A percentile compares a stretch with the other conserved stretches of the same genome.
Evolutionary conservation across 2,797 vertebrate genomes (phyloP).

Genomic region (Allobates femoralis): DNA sequence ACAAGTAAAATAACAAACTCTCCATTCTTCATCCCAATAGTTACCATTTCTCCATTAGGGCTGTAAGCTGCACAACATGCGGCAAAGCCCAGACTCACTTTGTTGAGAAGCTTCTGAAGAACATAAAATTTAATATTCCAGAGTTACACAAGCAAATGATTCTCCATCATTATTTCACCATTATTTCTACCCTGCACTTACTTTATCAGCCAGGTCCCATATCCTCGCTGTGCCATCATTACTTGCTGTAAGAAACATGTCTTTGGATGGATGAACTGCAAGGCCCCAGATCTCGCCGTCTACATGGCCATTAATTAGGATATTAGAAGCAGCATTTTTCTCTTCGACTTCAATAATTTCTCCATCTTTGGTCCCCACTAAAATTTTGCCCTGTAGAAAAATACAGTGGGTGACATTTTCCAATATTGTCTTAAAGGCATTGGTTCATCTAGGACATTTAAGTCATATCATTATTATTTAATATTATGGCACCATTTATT

Average conservation of each 20-base stretch:
- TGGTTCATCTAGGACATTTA: no score
- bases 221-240: conserved; percentile 93
- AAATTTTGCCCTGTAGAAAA: conserved; percentile 87
- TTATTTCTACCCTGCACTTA: conserved; percentile 64
- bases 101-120: conserved; percentile 91
- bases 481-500: no score
- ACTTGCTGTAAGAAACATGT: conserved; percentile 92
- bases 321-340: conserved; percentile 95
- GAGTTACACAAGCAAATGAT: background rate
- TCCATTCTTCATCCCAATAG: conserved; percentile 94
- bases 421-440: no score
- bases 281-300: conserved; percentile 96
- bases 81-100: conserved; percentile 89
- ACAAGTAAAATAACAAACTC: conserved; percentile 92
- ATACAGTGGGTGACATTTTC: background rate
- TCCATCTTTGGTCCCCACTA: conserved; percentile 96
- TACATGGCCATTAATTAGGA: conserved; percentile 93
- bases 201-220: conserved; percentile 95
- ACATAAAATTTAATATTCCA: conserved; percentile 24
- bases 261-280: conserved; percentile 90
- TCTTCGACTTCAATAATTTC: conserved; percentile 98
- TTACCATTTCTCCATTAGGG: conserved; percentile 92
- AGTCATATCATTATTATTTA: no score
- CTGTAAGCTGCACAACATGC: conserved; percentile 90
- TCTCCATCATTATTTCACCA: background rate